These are phyloP conservation scores for Neuroscelio doddi DNA, from an alignment of 2,888 invertebrate species.

Conservation along the genomic window DNA sequence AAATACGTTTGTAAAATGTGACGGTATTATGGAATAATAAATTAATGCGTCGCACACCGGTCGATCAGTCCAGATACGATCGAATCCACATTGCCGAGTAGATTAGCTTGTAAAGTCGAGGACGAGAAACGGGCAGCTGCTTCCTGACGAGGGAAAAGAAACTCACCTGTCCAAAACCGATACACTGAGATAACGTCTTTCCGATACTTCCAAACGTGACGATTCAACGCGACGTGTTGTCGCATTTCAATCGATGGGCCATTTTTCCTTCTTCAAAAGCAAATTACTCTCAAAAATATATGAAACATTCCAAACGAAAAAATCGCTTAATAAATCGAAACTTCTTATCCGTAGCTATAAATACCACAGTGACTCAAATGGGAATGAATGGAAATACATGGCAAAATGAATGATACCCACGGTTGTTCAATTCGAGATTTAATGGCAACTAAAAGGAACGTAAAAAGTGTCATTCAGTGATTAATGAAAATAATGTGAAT, in stretches of 20 bases:
- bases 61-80: slow-evolving; percentile 48
- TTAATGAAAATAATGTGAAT: no score
- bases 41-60: slow-evolving; percentile 48
- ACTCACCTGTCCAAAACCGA: slow-evolving; percentile 58
- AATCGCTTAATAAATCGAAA: no score
- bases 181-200: slow-evolving; percentile 60
- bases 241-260: slow-evolving; percentile 46
- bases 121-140: slow-evolving; percentile 55
- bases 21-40: slow-evolving; percentile 48
- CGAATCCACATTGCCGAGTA: slow-evolving; percentile 49
- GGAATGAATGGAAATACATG: no score
- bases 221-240: slow-evolving; percentile 40
- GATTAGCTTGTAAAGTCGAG: slow-evolving; percentile 55
- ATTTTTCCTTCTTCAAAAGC: slow-evolving; percentile 36
- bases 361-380: no score
- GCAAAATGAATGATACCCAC: no score
- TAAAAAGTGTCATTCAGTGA: no score
- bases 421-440: no score
- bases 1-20: slow-evolving; percentile 43
- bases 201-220: slow-evolving; percentile 50
- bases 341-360: no score
- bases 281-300: slow-evolving; percentile 40
- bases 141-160: slow-evolving; percentile 56
- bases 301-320: no score
- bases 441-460: no score